Evolutionary conservation across 2,113 vertebrate genomes (phyloP), one percentile per base, ranked within the genome.

Genomic region (Nansenia antarctica): DNA sequence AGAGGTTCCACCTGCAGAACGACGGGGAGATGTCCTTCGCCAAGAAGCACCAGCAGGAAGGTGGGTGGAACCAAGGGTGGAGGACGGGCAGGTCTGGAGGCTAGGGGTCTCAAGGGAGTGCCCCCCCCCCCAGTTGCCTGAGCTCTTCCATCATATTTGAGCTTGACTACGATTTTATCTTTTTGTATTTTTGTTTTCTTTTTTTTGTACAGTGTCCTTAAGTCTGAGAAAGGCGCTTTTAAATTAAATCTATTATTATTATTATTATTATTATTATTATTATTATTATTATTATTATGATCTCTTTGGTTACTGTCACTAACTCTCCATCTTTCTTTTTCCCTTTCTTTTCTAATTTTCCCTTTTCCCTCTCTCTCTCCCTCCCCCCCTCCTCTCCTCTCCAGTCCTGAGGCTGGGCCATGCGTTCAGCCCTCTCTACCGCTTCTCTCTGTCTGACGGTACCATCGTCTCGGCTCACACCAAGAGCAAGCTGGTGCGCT

Each of bases 11-110:
- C 62, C 92, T 96, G 0, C 96, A 96, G 82, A 97, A 94, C 0
- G 97, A 99, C 14, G 95, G 95, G 60, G 96, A 99, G 24, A 88
- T 94, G 69, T 96, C 97, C 26, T 96, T 94, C 8, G 96, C 96
- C 69, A 99, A 98, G 87, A 94, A 95, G 66, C 98, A 99, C 86
- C 96, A 98, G 76, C 96, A 99, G 65, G 98, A 99, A 82, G 97
- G 98, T 98, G 82, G 88, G 63, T 15, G 0, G 5, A 1, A 2
- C 8, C n/a, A 11, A 14, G 11, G 11, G 11, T 42, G 39, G 18
- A 3, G 18, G 39, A 14, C 3, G 42, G 42, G 42, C 15, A 5
- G 42, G 42, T n/a, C n/a, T n/a, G n/a, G n/a, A n/a, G n/a, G n/a
- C n/a, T n/a, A n/a, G n/a, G n/a, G n/a, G n/a, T n/a, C n/a, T n/a